Percentiles rank a stretch among this genome's conserved stretches.
Conservation (phyloP, 2,113 vertebrate species). For the Plectropomus leopardus region DNA sequence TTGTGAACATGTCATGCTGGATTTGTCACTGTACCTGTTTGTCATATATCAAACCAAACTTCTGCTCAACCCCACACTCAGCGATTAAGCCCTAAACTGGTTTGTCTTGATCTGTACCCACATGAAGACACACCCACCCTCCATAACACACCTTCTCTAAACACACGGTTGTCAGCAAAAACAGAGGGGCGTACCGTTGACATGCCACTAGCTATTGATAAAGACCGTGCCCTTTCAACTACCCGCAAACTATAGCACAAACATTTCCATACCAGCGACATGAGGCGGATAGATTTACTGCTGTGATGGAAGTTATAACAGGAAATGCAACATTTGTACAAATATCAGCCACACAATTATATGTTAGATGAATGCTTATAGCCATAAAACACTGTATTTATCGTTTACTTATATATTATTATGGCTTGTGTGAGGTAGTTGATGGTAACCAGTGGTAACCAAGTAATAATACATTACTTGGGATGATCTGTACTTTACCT, state of each 20-base stretch:
- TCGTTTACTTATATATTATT: neutral
- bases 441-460: too few relatives aligned
- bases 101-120: conserved; percentile 76
- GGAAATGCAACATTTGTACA: neutral
- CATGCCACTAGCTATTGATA: conserved; percentile 47
- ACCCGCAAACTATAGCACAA: neutral
- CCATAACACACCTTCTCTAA: conserved; percentile 78
- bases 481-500: too few relatives aligned
- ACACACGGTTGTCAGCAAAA: conserved; percentile 70
- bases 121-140: conserved; percentile 59
- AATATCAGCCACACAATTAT: neutral
- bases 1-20: neutral
- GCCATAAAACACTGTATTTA: neutral
- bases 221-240: conserved; percentile 23
- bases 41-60: neutral
- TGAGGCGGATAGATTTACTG: neutral
- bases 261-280: neutral
- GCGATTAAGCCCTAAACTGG: conserved; percentile 71
- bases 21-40: neutral
- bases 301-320: neutral
- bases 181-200: conserved; percentile 45
- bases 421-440: neutral
- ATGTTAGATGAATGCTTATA: neutral
- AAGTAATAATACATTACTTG: too few relatives aligned
- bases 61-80: conserved; percentile 45